Evolutionary conservation across 2,113 vertebrate genomes (phyloP).

Genomic region (Chascanopsetta lugubris): DNA sequence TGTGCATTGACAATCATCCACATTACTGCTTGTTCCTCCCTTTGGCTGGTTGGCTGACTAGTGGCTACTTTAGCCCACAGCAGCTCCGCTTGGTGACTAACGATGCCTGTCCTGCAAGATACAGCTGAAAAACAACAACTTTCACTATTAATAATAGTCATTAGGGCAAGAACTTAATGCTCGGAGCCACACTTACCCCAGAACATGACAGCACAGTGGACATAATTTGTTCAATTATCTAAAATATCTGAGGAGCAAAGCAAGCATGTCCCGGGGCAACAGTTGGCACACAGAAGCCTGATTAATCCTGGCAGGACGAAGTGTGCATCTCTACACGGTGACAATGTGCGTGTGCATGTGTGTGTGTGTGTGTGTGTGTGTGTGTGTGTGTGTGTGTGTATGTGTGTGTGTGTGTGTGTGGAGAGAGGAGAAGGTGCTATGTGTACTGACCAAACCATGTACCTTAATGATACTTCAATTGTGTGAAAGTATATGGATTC

Average conservation of each 20-base stretch:
- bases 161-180: conserved; percentile 50
- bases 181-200: conserved; percentile 65
- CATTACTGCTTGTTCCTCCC: conserved; percentile 5
- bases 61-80: conserved; percentile 44
- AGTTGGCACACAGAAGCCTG: conserved; percentile 38
- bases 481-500: not conserved
- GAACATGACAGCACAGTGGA: conserved; percentile 54
- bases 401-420: conserved; percentile 6
- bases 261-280: conserved; percentile 54
- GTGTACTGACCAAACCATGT: conserved; percentile 5
- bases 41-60: conserved; percentile 33
- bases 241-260: conserved; percentile 67
- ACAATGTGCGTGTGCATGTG: not conserved
- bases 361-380: conserved; percentile 13
- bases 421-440: conserved; percentile 7
- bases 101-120: conserved; percentile 50
- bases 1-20: not conserved
- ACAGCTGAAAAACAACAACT: conserved; percentile 53
- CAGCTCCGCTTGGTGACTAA: conserved; percentile 60
- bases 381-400: not conserved
- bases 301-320: conserved; percentile 54
- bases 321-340: conserved; percentile 8
- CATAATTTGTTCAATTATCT: conserved; percentile 78
- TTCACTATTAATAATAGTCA: conserved; percentile 63
- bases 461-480: conserved; percentile 13